Conservation (phyloP, 2,888 invertebrate species). For the Dolomedes plantarius region DNA sequence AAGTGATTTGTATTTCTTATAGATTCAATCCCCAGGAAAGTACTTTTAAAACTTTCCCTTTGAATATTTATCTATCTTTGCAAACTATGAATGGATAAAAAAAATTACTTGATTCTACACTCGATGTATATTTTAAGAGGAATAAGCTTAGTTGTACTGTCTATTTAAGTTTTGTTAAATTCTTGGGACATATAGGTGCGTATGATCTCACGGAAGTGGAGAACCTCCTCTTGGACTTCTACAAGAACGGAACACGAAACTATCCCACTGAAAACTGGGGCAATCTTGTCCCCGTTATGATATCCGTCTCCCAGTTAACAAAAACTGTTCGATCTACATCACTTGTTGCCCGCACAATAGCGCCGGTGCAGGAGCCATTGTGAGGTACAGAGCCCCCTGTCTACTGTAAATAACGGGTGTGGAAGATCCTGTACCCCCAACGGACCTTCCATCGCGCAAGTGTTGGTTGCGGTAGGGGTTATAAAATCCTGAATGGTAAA, state of each 20-base stretch:
- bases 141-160: too few relatives aligned
- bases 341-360: not conserved
- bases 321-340: conserved; percentile 11
- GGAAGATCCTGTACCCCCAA: conserved; percentile 2
- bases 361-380: conserved; percentile 3
- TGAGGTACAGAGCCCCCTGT: not conserved
- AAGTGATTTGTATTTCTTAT: too few relatives aligned
- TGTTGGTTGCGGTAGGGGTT: not conserved
- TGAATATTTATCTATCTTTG: too few relatives aligned
- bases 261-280: conserved; percentile 5
- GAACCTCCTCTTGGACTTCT: not conserved
- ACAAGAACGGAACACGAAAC: not conserved
- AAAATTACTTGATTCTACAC: too few relatives aligned
- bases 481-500: not conserved
- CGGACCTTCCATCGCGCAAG: not conserved
- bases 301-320: not conserved
- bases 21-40: too few relatives aligned
- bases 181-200: too few relatives aligned
- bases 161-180: too few relatives aligned
- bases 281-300: conserved; percentile 5
- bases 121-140: too few relatives aligned
- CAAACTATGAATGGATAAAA: too few relatives aligned
- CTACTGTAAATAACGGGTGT: conserved; percentile 14
- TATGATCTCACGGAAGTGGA: not conserved
- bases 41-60: too few relatives aligned